These are phyloP conservation scores for Artemia sinica DNA, from an alignment of 2,888 invertebrate genomes.

Conservation along the genomic window DNA sequence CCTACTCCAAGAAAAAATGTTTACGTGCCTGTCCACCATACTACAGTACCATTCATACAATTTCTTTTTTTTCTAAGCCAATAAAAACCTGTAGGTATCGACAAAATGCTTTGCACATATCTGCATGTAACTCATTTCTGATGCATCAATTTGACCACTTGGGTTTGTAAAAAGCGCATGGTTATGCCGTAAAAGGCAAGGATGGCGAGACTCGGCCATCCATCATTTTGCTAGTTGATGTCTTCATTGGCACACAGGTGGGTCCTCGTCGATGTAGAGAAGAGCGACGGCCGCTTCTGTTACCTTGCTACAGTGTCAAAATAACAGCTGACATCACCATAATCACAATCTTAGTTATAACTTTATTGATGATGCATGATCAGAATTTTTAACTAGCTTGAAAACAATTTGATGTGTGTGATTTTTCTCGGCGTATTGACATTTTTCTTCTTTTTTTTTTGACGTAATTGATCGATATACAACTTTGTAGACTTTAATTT, in stretches of 20 bases:
- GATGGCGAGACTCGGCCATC: slow-evolving; percentile 11
- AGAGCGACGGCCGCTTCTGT: neutral
- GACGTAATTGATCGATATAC: no score
- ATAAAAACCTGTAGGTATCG: neutral
- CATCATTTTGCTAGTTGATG: neutral
- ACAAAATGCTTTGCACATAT: slow-evolving; percentile 4
- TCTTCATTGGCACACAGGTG: slow-evolving; percentile 10
- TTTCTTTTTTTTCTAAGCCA: no score
- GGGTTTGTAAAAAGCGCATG: slow-evolving; percentile 13
- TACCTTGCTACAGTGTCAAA: neutral
- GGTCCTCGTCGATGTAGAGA: neutral
- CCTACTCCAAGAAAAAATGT: no score
- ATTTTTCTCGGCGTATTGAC: no score
- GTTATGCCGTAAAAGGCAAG: slow-evolving; percentile 10
- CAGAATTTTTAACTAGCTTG: no score
- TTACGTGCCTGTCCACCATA: no score
- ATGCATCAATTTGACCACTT: slow-evolving; percentile 6
- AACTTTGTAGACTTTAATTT: no score
- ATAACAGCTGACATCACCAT: slow-evolving; percentile 11
- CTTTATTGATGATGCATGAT: no score
- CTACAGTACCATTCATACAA: no score
- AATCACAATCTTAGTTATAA: neutral
- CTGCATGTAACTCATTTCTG: slow-evolving; percentile 2
- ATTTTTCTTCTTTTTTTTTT: no score
- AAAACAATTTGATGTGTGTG: no score